A percentile compares a stretch with the other conserved stretches of the same genome.
These are phyloP conservation scores for Hirtodrosophila confusa DNA, from an alignment of 2,888 invertebrate species.

Conservation along the genomic window DNA sequence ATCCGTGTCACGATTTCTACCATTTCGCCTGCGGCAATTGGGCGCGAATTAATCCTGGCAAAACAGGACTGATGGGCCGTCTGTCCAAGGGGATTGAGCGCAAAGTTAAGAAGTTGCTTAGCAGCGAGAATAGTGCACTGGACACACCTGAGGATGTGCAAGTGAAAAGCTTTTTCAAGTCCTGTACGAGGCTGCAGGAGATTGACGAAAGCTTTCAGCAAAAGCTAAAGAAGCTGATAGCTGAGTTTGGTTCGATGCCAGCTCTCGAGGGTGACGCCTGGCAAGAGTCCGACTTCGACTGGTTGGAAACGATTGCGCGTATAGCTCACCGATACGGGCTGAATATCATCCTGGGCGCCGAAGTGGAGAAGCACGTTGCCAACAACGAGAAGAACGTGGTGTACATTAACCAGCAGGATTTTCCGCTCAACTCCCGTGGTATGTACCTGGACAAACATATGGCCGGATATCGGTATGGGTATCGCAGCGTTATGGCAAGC, in stretches of 20 bases:
- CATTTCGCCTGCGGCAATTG: slow-evolving; percentile 81
- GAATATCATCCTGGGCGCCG: slow-evolving; percentile 58
- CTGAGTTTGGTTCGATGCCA: slow-evolving; percentile 79
- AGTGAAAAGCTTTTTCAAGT: slow-evolving; percentile 79
- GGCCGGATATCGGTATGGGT: slow-evolving; percentile 19
- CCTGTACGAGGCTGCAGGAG: slow-evolving; percentile 58
- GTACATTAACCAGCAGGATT: slow-evolving; percentile 64
- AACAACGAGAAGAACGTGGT: slow-evolving; percentile 59
- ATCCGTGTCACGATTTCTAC: slow-evolving; percentile 81
- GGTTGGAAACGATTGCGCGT: slow-evolving; percentile 68
- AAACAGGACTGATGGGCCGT: slow-evolving; percentile 74
- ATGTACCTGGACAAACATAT: slow-evolving; percentile 64
- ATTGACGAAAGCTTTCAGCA: slow-evolving; percentile 40
- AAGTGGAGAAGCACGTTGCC: slow-evolving; percentile 59
- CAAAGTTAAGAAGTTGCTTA: slow-evolving; percentile 63
- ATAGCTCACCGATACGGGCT: slow-evolving; percentile 65
- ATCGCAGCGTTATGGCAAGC: slow-evolving; percentile 32
- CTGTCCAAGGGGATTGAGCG: slow-evolving; percentile 64
- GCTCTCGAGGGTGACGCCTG: slow-evolving; percentile 64
- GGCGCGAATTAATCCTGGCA: slow-evolving; percentile 55
- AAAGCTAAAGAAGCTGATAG: slow-evolving; percentile 59
- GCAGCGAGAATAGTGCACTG: slow-evolving; percentile 17
- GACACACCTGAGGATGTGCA: slow-evolving; percentile 71
- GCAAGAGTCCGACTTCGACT: slow-evolving; percentile 73
- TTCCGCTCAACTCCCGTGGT: slow-evolving; percentile 52